Percentiles rank a stretch among this genome's conserved stretches.
phyloP scores from a whole-genome alignment of 2,797 vertebrate genomes.

The Mus caroli region DNA sequence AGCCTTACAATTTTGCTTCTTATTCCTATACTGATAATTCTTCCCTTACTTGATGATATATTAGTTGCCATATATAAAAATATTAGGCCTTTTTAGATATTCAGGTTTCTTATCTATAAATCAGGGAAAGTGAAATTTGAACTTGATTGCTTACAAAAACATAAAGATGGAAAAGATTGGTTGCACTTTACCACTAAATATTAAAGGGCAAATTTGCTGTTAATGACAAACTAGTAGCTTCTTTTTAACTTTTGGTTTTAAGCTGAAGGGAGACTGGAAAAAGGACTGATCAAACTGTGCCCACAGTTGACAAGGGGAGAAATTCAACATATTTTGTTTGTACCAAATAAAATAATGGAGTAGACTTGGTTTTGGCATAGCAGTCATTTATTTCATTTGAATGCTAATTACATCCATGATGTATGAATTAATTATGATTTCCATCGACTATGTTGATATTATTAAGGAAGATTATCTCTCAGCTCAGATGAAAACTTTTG shows the following conservation, averaged over 20 bases:
- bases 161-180: conserved; percentile 76
- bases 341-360: conserved; percentile 76
- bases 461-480: conserved; percentile 86
- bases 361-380: conserved; percentile 68
- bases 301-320: conserved; percentile 73
- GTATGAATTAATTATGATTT: conserved; percentile 87
- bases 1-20: conserved; percentile 35
- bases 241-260: conserved; percentile 81
- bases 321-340: conserved; percentile 79
- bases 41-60: conserved; percentile 71
- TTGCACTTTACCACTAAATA: conserved; percentile 78
- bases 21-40: conserved; percentile 72
- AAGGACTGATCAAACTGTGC: conserved; percentile 50
- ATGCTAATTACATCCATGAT: conserved; percentile 84
- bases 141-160: conserved; percentile 79
- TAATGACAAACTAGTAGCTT: conserved; percentile 68
- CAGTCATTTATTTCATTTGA: conserved; percentile 83
- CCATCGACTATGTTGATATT: conserved; percentile 85
- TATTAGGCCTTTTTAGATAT: conserved; percentile 75
- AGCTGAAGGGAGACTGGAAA: conserved; percentile 69
- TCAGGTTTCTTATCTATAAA: conserved; percentile 81
- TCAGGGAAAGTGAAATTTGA: conserved; percentile 82
- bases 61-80: conserved; percentile 73
- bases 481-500: conserved; percentile 86
- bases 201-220: conserved; percentile 77